These are phyloP conservation scores for Coelogynopora nodosa DNA, from an alignment of 2,888 invertebrate species.

Conservation along the genomic window DNA sequence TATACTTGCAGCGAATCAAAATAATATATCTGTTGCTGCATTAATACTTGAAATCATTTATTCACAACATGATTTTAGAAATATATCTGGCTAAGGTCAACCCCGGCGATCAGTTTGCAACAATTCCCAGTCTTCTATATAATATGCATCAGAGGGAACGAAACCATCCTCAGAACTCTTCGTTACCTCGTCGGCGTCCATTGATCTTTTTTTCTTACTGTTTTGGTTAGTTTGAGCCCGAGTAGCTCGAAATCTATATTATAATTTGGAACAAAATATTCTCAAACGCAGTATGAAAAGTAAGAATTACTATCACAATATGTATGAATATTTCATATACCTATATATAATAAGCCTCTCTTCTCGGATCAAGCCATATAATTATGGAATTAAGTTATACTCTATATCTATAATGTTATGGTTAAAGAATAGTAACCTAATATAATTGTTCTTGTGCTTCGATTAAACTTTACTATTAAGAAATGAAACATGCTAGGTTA, in stretches of 20 bases:
- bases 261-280: not conserved
- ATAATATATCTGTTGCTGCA: not conserved
- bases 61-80: not conserved
- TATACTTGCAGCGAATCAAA: not conserved
- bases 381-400: no score
- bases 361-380: no score
- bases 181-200: slow-evolving; percentile 17
- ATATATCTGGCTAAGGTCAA: not conserved
- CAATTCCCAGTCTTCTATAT: not conserved
- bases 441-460: no score
- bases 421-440: no score
- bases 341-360: no score
- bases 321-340: not conserved
- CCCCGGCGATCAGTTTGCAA: not conserved
- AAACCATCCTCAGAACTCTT: not conserved
- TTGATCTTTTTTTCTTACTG: not conserved
- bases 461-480: no score
- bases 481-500: no score
- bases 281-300: not conserved
- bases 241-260: not conserved
- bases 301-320: slow-evolving; percentile 9
- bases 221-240: not conserved
- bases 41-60: not conserved
- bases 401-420: not conserved
- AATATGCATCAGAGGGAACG: not conserved